Percentiles rank a stretch among this genome's conserved stretches.
phyloP scores from a whole-genome alignment of 2,888 invertebrate species.

The Noctua pronuba region DNA sequence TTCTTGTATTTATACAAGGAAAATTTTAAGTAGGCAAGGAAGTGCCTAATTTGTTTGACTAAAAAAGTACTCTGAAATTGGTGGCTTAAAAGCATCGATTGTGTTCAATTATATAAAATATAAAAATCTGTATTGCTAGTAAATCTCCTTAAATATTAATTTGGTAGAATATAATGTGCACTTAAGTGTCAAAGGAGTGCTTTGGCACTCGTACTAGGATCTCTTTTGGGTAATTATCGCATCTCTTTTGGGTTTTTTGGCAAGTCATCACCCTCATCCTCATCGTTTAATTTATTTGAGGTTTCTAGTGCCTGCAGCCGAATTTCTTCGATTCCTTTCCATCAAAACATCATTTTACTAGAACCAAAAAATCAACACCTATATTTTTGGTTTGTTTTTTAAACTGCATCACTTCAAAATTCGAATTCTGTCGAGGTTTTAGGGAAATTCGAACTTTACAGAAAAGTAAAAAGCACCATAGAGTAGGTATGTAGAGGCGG shows the following conservation, averaged over 20 bases:
- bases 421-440: background rate
- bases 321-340: background rate
- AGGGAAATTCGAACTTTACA: background rate
- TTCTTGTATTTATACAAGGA: constrained; percentile 3
- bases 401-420: background rate
- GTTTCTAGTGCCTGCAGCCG: background rate
- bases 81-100: constrained; percentile 17
- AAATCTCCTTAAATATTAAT: too few species aligned
- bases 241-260: background rate
- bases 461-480: background rate
- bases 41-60: constrained; percentile 4
- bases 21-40: constrained; percentile 3
- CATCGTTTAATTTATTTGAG: background rate
- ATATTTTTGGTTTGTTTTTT: background rate
- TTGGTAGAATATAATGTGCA: too few species aligned
- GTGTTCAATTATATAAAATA: too few species aligned
- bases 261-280: background rate
- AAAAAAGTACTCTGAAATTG: background rate
- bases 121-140: too few species aligned
- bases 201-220: too few species aligned
- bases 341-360: background rate
- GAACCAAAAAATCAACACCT: background rate
- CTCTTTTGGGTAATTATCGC: too few species aligned
- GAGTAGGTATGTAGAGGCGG: too few species aligned
- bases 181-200: too few species aligned